Conservation (phyloP, 2,113 vertebrate genomes). For the Dipodomys spectabilis region DNA sequence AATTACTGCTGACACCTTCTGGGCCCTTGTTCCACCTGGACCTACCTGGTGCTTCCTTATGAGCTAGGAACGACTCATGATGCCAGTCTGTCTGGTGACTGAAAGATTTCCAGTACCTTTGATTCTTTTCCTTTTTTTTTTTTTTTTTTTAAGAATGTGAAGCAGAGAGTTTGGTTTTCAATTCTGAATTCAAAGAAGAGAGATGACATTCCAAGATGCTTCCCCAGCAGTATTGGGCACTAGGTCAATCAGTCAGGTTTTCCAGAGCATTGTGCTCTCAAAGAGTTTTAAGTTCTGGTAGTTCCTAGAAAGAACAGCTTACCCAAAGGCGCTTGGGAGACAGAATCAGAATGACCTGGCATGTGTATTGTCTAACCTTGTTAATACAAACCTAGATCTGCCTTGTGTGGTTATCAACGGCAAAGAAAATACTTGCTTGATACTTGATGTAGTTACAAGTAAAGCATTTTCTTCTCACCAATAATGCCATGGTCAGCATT, state of each 20-base stretch:
- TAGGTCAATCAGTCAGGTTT: background rate
- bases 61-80: background rate
- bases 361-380: background rate
- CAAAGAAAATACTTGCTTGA: background rate
- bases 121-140: no score
- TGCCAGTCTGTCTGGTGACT: rapidly evolving
- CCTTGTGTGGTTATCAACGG: background rate
- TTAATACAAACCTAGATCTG: background rate
- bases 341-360: rapidly evolving
- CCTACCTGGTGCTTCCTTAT: background rate
- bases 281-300: background rate
- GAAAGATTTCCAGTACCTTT: background rate
- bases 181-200: background rate
- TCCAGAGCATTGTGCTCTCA: background rate
- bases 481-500: no score
- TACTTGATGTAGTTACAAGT: background rate
- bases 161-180: background rate
- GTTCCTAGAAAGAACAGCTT: background rate
- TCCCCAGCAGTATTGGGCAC: background rate
- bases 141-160: background rate
- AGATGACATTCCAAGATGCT: background rate
- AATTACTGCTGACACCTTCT: no score
- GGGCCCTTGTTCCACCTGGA: background rate
- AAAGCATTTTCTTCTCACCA: background rate
- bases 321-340: background rate